phyloP scores from a whole-genome alignment of 2,113 vertebrate genomes.

The Myrmecobius fasciatus region DNA sequence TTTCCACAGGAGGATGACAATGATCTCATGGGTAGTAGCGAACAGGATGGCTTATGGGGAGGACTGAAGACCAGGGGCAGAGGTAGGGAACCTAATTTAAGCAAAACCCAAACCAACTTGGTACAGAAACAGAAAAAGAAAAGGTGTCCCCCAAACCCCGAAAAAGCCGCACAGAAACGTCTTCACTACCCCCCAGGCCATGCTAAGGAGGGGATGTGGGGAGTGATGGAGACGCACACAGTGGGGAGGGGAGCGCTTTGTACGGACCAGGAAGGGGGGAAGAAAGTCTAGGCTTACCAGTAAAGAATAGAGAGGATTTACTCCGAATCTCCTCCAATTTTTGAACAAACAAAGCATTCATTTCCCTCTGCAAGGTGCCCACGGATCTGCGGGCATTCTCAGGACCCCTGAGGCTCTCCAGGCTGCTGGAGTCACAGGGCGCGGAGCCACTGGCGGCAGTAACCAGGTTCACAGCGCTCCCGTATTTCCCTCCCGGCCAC shows the following conservation, averaged over 20 bases:
- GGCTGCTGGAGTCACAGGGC: constrained; percentile 91
- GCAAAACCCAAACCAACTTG: not conserved
- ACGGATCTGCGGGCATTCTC: constrained; percentile 88
- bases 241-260: constrained; percentile 10
- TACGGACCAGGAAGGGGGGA: constrained; percentile 61
- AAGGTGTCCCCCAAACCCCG: not conserved
- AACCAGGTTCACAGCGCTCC: constrained; percentile 81
- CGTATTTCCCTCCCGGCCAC: constrained; percentile 82
- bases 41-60: not conserved
- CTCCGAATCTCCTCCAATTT: constrained; percentile 97
- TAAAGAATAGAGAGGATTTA: constrained; percentile 94
- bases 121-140: not conserved
- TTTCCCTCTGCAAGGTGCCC: constrained; percentile 96
- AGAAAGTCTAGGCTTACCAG: constrained; percentile 90
- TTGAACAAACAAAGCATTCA: constrained; percentile 95
- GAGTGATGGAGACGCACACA: not conserved
- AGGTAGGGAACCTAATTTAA: not conserved
- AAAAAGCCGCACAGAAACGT: not conserved
- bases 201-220: constrained; percentile 55
- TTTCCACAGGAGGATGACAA: not conserved
- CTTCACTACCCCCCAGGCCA: constrained; percentile 29
- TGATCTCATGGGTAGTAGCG: not conserved
- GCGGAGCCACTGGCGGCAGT: constrained; percentile 76
- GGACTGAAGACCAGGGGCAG: not conserved
- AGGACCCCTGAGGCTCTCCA: constrained; percentile 83